Base-by-base conservation (phyloP, 2,113 vertebrate genomes). In the Hippotragus niger region DNA sequence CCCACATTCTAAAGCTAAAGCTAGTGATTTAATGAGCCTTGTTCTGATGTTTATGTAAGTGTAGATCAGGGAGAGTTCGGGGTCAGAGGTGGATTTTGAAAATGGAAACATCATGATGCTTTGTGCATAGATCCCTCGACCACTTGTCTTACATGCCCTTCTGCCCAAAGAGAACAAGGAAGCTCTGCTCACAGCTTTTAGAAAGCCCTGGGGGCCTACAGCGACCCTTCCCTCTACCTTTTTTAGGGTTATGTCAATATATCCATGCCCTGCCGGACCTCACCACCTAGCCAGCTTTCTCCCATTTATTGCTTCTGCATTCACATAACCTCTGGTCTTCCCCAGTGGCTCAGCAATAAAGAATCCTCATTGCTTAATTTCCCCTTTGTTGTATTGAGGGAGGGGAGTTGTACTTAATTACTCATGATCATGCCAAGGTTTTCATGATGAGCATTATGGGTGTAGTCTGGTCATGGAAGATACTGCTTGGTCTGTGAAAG, bases 1-100 rank as follows among this genome's bases (percentile, higher is more conserved):
- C 82, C 81, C 90, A 94, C 82, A 89, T 97, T 94, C 83, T 96
- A 57, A 95, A 97, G 83, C 95, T 95, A 76, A 90, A 88, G 82
- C 80, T 91, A 53, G 50, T 80, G 88, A 94, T 83, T 87, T 90
- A 74, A 92, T 97, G 88, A 92, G 55, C 52, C 91, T 96, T 96
- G 90, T 92, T 88, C 45, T 98, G 55, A 45, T 80, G 82, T 96
- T 98, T 97, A 53, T 90, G 1, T 86, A 95, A 97, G 47, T 62
- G 90, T 52, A 88, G 67, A 52, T 91, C 53, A 62, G 43, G 45
- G 81, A 92, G 80, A 78, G 55, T 95, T 74, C 57, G 67, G 81
- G 96, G 43, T 45, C 64, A 80, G 21, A 84, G 90, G 50, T 33
- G 4, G 14, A 71, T 80, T 93, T 64, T 96, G 25, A 76, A 80